These are phyloP conservation scores for Colletes latitarsis DNA, from an alignment of 1,140 invertebrate species.

Conservation along the genomic window DNA sequence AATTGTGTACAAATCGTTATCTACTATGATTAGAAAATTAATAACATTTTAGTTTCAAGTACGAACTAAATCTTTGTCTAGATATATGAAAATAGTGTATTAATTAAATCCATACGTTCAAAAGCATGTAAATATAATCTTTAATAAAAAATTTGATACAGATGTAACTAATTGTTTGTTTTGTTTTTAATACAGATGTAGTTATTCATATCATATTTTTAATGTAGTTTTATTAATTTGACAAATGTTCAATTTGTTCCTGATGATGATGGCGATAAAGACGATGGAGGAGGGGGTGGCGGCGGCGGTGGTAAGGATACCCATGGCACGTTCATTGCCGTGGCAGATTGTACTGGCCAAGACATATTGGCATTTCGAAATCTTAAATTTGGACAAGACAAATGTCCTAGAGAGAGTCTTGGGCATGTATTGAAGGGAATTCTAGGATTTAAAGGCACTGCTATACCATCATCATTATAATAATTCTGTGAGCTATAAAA, in stretches of 20 bases:
- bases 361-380: slow-evolving; percentile 23
- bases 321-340: slow-evolving; percentile 25
- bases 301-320: slow-evolving; percentile 50
- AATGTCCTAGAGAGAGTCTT: neutral
- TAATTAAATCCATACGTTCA: too few relatives aligned
- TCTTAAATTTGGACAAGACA: slow-evolving; percentile 19
- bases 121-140: neutral
- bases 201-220: neutral
- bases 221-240: slow-evolving; percentile 9
- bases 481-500: slow-evolving; percentile 20
- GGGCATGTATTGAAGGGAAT: slow-evolving; percentile 12
- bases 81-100: neutral
- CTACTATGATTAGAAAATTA: neutral
- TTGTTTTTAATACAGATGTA: slow-evolving; percentile 19
- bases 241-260: slow-evolving; percentile 1
- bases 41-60: neutral
- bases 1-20: neutral
- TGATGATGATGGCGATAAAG: slow-evolving; percentile 39
- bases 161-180: neutral
- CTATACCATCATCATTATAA: neutral
- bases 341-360: slow-evolving; percentile 41
- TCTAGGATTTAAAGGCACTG: slow-evolving; percentile 13
- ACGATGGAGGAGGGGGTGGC: slow-evolving; percentile 59
- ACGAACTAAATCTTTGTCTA: neutral
- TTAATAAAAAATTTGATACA: slow-evolving; percentile 3